Evolutionary conservation across 2,113 vertebrate genomes (phyloP), one percentile per base, ranked within the genome.

Genomic region (Hyaena hyaena): DNA sequence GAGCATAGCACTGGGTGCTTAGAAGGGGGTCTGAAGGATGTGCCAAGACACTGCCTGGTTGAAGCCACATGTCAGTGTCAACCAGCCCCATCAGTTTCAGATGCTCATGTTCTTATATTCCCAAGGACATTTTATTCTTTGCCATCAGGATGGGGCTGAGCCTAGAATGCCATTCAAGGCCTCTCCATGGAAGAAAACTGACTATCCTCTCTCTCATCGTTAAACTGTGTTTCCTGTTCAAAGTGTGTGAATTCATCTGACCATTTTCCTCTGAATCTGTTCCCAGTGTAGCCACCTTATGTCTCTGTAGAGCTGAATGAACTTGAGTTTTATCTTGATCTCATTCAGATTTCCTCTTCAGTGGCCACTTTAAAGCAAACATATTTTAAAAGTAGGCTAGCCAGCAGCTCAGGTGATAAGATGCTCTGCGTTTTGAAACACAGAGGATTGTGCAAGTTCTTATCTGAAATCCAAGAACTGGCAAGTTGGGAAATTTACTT

Each of bases 251-350:
- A 11, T 86, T 19, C 19, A 12, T 77, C 48, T 35, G 23, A 53
- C 21, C 55, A 28, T 48, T 2, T 58, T 96, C 28, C 71, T 43
- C 35, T 28, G 39, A 69, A 87, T 8, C 0, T 9, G 55, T 71
- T 69, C 80, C 84, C 48, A 19, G 4, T 71, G 8, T 53, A 73
- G 26, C 2, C 7, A 26, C 26, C 68, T 79, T 21, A n/a, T 61
- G 66, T 88, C 63, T 89, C 88, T 92, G n/a, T 0, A 82, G 58
- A 93, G 73, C 26, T 66, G 63, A 3, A 4, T 39, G 74, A 97
- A 83, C 43, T 96, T 92, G 82, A 4, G 82, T 91, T 97, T 97
- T 69, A 81, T 90, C 43, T 76, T n/a, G 45, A 79, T 71, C 77
- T 95, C 55, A 65, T 71, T 95, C n/a, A 68, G 55, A 81, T 45